These are phyloP conservation scores for Hydroisotoma schaefferi DNA, from an alignment of 2,888 invertebrate species.

Conservation along the genomic window DNA sequence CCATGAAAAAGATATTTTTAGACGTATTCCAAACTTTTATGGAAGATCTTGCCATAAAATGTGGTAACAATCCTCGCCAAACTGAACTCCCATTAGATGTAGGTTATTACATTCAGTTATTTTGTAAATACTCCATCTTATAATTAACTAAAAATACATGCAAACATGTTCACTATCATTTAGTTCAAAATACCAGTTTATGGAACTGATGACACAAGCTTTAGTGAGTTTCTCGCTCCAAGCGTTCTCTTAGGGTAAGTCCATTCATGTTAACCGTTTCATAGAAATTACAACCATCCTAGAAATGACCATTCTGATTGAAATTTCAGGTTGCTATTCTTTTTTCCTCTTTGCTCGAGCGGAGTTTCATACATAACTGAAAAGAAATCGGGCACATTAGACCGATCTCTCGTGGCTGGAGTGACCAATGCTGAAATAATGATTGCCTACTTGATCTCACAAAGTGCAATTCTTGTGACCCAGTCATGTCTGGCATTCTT, in stretches of 20 bases:
- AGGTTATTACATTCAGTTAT: background rate
- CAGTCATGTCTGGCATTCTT: slow-evolving; percentile 85
- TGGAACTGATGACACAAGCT: slow-evolving; percentile 81
- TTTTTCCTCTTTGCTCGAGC: slow-evolving; percentile 69
- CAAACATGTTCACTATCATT: slow-evolving; percentile 50
- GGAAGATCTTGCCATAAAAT: slow-evolving; percentile 65
- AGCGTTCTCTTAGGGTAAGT: slow-evolving; percentile 89
- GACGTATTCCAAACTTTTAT: slow-evolving; percentile 82
- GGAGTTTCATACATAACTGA: slow-evolving; percentile 40
- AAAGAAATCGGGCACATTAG: slow-evolving; percentile 40
- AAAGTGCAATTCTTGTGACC: slow-evolving; percentile 90
- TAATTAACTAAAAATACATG: background rate
- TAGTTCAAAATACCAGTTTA: slow-evolving; percentile 82
- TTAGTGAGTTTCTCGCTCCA: slow-evolving; percentile 93
- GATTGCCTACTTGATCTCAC: slow-evolving; percentile 86
- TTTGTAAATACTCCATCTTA: background rate
- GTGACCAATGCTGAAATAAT: slow-evolving; percentile 86
- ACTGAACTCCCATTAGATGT: slow-evolving; percentile 54
- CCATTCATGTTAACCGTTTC: background rate
- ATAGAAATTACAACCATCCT: background rate
- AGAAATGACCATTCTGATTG: background rate
- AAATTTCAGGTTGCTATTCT: slow-evolving; percentile 83
- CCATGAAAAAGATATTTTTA: slow-evolving; percentile 80
- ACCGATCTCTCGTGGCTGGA: slow-evolving; percentile 56
- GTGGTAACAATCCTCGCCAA: slow-evolving; percentile 75